Percentiles rank a stretch among this genome's conserved stretches.
phyloP scores from a whole-genome alignment of 2,888 invertebrate species.

The Volucella inanis region DNA sequence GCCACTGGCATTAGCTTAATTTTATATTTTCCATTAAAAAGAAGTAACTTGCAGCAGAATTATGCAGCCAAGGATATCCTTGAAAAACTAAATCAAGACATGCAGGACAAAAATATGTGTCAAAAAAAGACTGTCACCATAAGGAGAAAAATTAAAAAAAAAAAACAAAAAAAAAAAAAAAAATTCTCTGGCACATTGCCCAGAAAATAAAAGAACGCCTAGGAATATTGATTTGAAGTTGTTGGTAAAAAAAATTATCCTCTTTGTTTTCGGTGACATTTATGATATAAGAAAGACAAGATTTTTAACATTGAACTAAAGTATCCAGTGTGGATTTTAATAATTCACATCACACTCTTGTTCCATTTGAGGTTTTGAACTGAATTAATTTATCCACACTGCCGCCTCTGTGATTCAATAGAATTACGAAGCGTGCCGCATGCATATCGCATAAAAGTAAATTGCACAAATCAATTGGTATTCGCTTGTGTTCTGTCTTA shows the following conservation, averaged over 20 bases:
- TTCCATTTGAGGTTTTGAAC: slow-evolving; percentile 9
- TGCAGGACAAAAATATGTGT: slow-evolving; percentile 8
- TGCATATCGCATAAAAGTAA: slow-evolving; percentile 25
- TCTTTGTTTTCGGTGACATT: slow-evolving; percentile 4
- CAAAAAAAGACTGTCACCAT: neutral
- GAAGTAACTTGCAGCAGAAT: slow-evolving; percentile 37
- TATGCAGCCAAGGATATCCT: slow-evolving; percentile 42
- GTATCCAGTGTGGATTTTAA: neutral
- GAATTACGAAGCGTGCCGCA: slow-evolving; percentile 28
- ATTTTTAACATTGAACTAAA: neutral
- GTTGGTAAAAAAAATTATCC: neutral
- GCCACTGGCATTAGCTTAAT: slow-evolving; percentile 27
- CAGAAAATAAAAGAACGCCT: slow-evolving; percentile 1
- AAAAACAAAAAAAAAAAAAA: slow-evolving; percentile 24
- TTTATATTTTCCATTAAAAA: neutral
- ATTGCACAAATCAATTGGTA: slow-evolving; percentile 42
- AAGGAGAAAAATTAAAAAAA: neutral
- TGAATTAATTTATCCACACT: neutral
- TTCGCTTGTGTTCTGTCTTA: slow-evolving; percentile 35
- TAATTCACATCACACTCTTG: slow-evolving; percentile 23
- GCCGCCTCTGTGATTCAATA: slow-evolving; percentile 24
- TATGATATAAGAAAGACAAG: neutral
- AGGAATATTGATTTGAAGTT: slow-evolving; percentile 10
- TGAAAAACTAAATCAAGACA: slow-evolving; percentile 12
- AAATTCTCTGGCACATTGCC: slow-evolving; percentile 35